Evolutionary conservation across 2,113 vertebrate species (phyloP).

Genomic region (Aplodontia rufa): DNA sequence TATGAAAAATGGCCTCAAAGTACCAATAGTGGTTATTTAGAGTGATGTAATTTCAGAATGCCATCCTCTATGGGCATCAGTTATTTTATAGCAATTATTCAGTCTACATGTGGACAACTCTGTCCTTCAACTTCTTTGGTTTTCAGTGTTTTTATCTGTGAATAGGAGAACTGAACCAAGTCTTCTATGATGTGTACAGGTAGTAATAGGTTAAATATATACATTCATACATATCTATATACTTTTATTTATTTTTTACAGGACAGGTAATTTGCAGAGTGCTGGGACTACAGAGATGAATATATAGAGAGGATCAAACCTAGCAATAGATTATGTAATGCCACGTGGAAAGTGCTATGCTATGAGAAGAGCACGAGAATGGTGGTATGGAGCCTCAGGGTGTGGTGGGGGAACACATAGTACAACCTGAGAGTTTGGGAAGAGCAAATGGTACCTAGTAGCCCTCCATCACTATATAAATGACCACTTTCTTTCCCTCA

Average conservation of each 20-base stretch:
- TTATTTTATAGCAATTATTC: not conserved
- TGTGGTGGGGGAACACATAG: not conserved
- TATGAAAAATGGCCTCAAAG: not conserved
- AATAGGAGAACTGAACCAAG: constrained; percentile 9
- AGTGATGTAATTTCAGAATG: constrained; percentile 15
- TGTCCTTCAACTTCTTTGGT: not conserved
- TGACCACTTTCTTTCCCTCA: not conserved
- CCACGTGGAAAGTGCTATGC: not conserved
- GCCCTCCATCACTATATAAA: not conserved
- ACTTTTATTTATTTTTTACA: not conserved
- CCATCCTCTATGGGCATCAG: not conserved
- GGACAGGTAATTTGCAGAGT: not conserved
- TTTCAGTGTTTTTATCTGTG: constrained; percentile 30
- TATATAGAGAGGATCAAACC: not conserved
- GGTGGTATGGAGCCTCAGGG: not conserved
- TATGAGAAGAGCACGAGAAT: not conserved
- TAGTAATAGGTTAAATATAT: not conserved
- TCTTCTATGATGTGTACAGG: not conserved
- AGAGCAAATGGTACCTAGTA: not conserved
- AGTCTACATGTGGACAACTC: not conserved
- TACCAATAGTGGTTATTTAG: not conserved
- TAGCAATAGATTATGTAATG: not conserved
- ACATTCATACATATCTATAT: not conserved
- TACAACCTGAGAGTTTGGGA: not conserved
- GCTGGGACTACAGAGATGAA: not conserved